phyloP scores from a whole-genome alignment of 30 jellyfish, hydroid and myxozoan species.

The Nemopilema nomurai region DNA sequence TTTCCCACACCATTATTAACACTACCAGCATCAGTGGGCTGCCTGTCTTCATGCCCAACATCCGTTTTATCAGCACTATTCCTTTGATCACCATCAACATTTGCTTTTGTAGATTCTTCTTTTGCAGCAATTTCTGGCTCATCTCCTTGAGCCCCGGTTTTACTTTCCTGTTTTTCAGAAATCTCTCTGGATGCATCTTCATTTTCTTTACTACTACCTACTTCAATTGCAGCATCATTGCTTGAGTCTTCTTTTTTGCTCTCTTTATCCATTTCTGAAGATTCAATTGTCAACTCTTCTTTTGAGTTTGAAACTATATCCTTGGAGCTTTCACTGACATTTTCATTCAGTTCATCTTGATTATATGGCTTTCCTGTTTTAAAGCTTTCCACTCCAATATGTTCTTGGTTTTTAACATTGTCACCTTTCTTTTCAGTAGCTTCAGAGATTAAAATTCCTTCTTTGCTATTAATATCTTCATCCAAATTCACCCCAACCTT shows the following conservation, averaged over 20 bases:
- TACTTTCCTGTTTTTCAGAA: neutral
- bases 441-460: neutral
- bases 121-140: neutral
- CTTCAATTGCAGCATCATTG: slow-evolving; percentile 1
- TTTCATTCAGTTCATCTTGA: neutral
- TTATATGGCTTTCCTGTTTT: neutral
- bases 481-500: neutral
- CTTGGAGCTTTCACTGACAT: no score
- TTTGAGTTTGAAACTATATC: neutral
- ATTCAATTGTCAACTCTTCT: neutral
- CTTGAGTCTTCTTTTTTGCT: neutral
- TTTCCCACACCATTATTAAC: neutral
- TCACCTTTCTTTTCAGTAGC: neutral
- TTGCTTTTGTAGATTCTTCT: neutral
- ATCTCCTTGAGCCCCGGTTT: neutral
- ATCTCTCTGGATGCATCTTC: neutral
- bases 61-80: neutral
- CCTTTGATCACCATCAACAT: neutral
- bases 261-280: neutral
- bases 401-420: neutral
- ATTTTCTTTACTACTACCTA: neutral
- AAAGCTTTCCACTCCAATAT: no score
- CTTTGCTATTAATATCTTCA: neutral
- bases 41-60: neutral
- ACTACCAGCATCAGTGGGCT: neutral